Evolutionary conservation across 2,113 vertebrate genomes (phyloP), one percentile per base, ranked within the genome.

Genomic region (Phrynosoma blainvillii): DNA sequence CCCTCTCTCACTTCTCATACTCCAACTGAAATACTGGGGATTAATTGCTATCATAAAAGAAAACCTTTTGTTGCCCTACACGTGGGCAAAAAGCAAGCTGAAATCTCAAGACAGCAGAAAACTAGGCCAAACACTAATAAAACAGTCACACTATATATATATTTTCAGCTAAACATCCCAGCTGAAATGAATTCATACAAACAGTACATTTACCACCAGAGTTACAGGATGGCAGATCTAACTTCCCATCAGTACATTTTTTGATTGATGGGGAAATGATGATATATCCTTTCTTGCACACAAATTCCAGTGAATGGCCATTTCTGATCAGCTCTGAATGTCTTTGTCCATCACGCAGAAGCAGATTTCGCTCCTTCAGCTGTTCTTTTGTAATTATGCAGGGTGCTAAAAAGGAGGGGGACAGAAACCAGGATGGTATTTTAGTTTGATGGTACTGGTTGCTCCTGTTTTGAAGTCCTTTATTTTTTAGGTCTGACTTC

Each of bases 331-430:
- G 59, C 54, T 81, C 47, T 1, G 87, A 32, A 36, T 0, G 65
- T 32, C 65, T 88, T 84, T 42, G n/a, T 23, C 87, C 73, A 14
- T 1, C 52, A 56, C 65, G 76, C 20, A 89, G 87, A 68, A 90
- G 68, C 23, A 92, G 56, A 6, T 88, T 92, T 86, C 4, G 40
- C 47, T 7, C 52, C 59, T 71, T 52, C 79, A 92, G 79, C 3
- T 88, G 79, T 40, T 92, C 32, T 86, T 80, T 90, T 71, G 84
- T 77, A 54, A 90, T 59, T 27, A 14, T 86, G 85, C 91, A 92
- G 0, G 89, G 91, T 80, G 89, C 91, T 91, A 76, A 23, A 59
- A 18, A 54, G 65, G 25, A 54, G 18, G 79, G 14, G 62, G 73
- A 52, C 12, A 23, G 2, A 36, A 40, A 82, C n/a, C 52, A 18